These are phyloP conservation scores for Orthosia cruda DNA, from an alignment of 2,888 invertebrate genomes.

Conservation along the genomic window DNA sequence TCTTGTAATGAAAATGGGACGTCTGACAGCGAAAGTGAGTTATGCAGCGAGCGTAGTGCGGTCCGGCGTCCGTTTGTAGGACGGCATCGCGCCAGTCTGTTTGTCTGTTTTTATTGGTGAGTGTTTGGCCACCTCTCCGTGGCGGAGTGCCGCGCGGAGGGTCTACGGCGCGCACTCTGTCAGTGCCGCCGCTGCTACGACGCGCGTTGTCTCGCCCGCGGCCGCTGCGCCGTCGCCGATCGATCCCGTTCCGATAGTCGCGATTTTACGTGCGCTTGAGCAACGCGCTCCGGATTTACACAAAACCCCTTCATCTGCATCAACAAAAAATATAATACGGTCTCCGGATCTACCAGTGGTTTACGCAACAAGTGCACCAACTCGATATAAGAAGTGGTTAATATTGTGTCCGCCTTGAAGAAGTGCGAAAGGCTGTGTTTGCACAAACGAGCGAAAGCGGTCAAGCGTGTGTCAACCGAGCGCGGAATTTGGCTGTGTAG, in stretches of 20 bases:
- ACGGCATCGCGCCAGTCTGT: constrained; percentile 75
- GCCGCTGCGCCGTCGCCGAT: constrained; percentile 31
- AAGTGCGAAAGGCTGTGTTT: constrained; percentile 78
- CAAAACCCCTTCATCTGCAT: constrained; percentile 43
- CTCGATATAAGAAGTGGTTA: constrained; percentile 62
- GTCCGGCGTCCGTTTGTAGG: constrained; percentile 83
- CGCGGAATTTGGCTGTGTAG: constrained; percentile 85
- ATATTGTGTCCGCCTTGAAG: constrained; percentile 58
- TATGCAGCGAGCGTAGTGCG: constrained; percentile 70
- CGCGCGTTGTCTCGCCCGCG: constrained; percentile 63
- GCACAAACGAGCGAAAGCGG: constrained; percentile 87
- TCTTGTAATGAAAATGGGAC: constrained; percentile 77
- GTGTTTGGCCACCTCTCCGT: constrained; percentile 66
- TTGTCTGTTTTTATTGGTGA: constrained; percentile 72
- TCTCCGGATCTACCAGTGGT: constrained; percentile 26
- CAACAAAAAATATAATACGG: not conserved
- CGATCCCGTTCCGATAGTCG: constrained; percentile 44
- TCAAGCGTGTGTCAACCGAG: constrained; percentile 81
- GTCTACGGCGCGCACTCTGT: constrained; percentile 68
- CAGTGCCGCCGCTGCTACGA: constrained; percentile 72
- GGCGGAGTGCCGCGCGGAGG: constrained; percentile 66
- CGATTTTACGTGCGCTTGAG: constrained; percentile 72
- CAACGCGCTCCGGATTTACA: constrained; percentile 60
- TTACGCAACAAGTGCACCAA: constrained; percentile 35
- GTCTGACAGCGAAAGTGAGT: constrained; percentile 84